phyloP scores from a whole-genome alignment of 2,797 vertebrate genomes.

The Lophius americanus region DNA sequence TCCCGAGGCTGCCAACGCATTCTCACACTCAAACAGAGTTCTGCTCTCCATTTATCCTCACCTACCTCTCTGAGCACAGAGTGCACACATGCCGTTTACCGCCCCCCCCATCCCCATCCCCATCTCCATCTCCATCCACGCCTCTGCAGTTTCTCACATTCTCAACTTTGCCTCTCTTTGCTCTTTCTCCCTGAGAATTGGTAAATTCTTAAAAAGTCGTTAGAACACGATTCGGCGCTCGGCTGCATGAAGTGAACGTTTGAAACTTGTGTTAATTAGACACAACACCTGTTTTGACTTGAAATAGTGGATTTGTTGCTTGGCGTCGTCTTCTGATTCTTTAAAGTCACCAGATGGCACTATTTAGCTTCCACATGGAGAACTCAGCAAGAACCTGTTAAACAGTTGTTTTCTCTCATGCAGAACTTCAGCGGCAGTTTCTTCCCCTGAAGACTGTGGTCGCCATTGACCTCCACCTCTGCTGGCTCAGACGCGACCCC shows the following conservation, averaged over 20 bases:
- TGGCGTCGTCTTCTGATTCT: slow-evolving; percentile 23
- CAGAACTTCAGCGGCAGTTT: slow-evolving; percentile 44
- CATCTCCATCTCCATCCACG: not conserved
- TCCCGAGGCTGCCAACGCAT: slow-evolving; percentile 89
- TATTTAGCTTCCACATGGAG: slow-evolving; percentile 76
- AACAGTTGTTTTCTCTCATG: slow-evolving; percentile 33
- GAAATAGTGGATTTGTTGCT: slow-evolving; percentile 18
- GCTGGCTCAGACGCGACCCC: slow-evolving; percentile 21
- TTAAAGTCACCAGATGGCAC: slow-evolving; percentile 80
- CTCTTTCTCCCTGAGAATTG: slow-evolving; percentile 16
- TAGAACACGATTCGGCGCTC: not conserved
- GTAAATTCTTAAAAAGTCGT: slow-evolving; percentile 26
- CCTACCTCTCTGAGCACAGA: slow-evolving; percentile 48
- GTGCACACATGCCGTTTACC: slow-evolving; percentile 47
- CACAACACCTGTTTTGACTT: slow-evolving; percentile 27
- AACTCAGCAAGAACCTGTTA: slow-evolving; percentile 45
- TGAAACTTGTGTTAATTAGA: slow-evolving; percentile 38
- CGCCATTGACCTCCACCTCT: slow-evolving; percentile 60
- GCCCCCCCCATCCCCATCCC: not conserved
- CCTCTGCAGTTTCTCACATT: slow-evolving; percentile 45
- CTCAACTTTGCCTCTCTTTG: slow-evolving; percentile 48
- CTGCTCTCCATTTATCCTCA: slow-evolving; percentile 74
- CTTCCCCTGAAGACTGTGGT: slow-evolving; percentile 43
- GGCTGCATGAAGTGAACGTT: slow-evolving; percentile 7
- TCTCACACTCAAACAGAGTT: slow-evolving; percentile 74